A percentile compares a stretch with the other conserved stretches of the same genome.
phyloP scores from a whole-genome alignment of 2,888 invertebrate genomes.

The Xylocampa areola region DNA sequence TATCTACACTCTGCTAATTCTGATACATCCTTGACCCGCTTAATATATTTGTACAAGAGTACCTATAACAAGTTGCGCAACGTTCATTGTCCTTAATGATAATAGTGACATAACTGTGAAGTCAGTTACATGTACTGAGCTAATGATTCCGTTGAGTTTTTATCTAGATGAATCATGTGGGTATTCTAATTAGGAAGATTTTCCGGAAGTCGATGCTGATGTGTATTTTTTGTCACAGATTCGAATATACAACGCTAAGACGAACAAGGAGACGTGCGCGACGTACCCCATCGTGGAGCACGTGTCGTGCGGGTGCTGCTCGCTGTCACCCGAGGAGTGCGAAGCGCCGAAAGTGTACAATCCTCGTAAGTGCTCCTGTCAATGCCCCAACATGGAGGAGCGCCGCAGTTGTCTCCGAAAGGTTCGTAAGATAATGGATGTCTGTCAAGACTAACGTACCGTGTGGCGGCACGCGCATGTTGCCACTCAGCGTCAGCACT shows the following conservation, averaged over 20 bases:
- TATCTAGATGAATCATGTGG: not conserved
- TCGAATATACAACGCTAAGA: conserved; percentile 80
- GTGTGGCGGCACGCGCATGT: conserved; percentile 72
- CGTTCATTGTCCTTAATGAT: conserved; percentile 66
- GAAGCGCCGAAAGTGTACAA: conserved; percentile 76
- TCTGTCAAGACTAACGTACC: conserved; percentile 78
- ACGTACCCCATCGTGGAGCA: conserved; percentile 81
- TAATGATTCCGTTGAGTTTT: conserved; percentile 11
- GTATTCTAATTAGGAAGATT: not conserved
- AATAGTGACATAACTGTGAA: conserved; percentile 72
- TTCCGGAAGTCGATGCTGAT: conserved; percentile 20
- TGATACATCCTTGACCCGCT: conserved; percentile 81
- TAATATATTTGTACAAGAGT: conserved; percentile 62
- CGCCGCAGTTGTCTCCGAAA: conserved; percentile 80
- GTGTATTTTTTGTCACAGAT: conserved; percentile 69
- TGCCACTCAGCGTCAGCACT: conserved; percentile 62
- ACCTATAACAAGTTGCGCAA: conserved; percentile 65
- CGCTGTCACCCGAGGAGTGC: conserved; percentile 71
- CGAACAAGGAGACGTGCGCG: conserved; percentile 79
- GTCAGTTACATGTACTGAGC: conserved; percentile 42
- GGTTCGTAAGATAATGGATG: conserved; percentile 89
- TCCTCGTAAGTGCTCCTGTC: conserved; percentile 88
- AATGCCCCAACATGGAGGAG: conserved; percentile 83
- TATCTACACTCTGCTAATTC: conserved; percentile 66
- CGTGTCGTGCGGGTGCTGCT: conserved; percentile 80